Evolutionary conservation across 2,113 vertebrate species (phyloP).

Genomic region (Callorhinus ursinus): DNA sequence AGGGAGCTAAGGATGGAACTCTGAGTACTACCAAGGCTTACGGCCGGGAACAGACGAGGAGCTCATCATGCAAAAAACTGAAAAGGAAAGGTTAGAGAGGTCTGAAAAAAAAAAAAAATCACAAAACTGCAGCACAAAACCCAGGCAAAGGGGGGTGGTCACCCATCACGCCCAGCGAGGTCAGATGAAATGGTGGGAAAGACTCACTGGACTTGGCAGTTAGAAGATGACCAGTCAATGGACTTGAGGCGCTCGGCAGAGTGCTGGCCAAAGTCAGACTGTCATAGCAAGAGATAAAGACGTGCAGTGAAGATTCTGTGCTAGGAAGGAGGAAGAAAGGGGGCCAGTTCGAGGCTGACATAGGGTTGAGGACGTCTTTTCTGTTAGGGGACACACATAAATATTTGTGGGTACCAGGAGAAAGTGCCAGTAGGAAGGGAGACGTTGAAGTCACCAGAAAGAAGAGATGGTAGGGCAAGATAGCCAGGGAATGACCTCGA

Average conservation of each 20-base stretch:
- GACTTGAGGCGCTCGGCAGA: neutral
- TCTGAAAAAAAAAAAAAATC: neutral
- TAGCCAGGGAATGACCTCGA: neutral
- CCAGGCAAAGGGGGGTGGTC: neutral
- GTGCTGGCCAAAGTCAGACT: neutral
- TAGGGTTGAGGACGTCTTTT: neutral
- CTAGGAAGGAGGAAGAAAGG: neutral
- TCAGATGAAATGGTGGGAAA: neutral
- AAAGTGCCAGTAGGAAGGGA: neutral
- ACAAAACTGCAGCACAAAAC: neutral
- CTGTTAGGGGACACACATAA: neutral
- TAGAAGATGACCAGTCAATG: neutral
- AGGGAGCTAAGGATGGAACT: neutral
- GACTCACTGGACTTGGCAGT: neutral
- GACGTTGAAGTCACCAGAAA: neutral
- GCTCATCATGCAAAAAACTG: neutral
- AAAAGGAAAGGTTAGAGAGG: neutral
- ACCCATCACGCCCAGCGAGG: accelerated
- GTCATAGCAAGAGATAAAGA: neutral
- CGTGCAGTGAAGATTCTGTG: neutral
- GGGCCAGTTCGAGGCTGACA: neutral
- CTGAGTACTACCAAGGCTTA: neutral
- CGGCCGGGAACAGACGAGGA: neutral
- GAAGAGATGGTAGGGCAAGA: neutral
- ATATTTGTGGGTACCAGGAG: neutral